Base-by-base conservation (phyloP, 2,113 vertebrate genomes). In the Poecilia latipinna region DNA sequence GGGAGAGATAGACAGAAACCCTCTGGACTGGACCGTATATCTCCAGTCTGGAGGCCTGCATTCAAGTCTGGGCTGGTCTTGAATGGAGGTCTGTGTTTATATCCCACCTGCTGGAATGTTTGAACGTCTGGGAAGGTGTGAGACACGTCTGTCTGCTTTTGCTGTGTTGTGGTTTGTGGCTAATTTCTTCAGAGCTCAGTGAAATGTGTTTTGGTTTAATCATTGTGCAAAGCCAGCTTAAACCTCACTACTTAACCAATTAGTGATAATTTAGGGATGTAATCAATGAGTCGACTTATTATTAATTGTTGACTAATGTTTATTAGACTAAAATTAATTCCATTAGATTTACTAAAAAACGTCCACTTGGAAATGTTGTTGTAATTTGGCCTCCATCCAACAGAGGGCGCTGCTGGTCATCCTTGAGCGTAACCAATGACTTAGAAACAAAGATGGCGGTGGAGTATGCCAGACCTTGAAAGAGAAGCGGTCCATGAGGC, bases 61-160 rank as follows among this genome's bases (percentile, higher is more conserved):
- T 80, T 88, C 90, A 87, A 82, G 91, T 89, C 89, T 85, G 85
- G 79, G 85, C 91, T 77, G 68, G 90, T 81, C 75, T 33, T 28
- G 26, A 33, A 64, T 29, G 19, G 57, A 70, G 77, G 73, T 28
- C 51, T 61, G 32, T 77, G 51, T 19, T 65, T n/a, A 70, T 78
- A 86, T 82, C 82, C 84, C 88, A 84, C 83, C 82, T 85, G 82
- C 63, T 72, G 84, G 74, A 70, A 35, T 8, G 31, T 26, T 32
- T 61, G 67, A 61, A 57, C 57, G 83, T 86, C 79, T 83, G 11
- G 65, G 4, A 64, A 65, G 65, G 65, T 82, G 79, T 86, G 78
- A 85, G 65, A 74, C 73, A 66, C 2, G 68, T 74, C 80, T 78
- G 80, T 78, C 77, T 78, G 70, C 66, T 4, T 44, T 72, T 33